Evolutionary conservation across 2,113 vertebrate species (phyloP).

Genomic region (Spizaetus ornatus): DNA sequence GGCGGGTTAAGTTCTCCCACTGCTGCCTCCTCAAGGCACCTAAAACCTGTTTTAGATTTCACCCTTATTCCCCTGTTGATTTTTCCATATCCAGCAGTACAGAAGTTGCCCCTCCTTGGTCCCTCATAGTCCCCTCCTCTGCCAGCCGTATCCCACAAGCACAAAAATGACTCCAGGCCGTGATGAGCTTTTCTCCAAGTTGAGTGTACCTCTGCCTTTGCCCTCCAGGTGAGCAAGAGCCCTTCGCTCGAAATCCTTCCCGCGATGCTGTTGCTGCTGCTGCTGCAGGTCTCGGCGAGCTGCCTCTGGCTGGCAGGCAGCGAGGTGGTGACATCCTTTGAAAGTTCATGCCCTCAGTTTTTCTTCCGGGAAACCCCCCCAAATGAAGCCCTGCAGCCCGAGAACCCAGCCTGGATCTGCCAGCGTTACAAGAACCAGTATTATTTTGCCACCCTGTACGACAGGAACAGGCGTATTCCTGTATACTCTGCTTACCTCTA

Average conservation of each 20-base stretch:
- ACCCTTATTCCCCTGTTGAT: background rate
- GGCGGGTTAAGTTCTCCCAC: background rate
- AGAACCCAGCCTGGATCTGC: constrained; percentile 6
- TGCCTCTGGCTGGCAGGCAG: background rate
- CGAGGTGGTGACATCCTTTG: background rate
- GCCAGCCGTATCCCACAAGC: background rate
- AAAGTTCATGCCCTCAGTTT: background rate
- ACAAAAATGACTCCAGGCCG: background rate
- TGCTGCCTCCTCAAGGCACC: background rate
- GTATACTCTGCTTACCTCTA: constrained; percentile 49
- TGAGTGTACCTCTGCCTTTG: background rate
- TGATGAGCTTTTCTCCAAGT: background rate
- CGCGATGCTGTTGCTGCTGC: background rate
- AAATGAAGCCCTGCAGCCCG: background rate
- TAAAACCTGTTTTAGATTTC: background rate
- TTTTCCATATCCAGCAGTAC: background rate
- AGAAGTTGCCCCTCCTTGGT: background rate
- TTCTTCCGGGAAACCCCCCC: background rate
- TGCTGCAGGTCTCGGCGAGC: background rate
- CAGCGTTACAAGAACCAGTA: background rate
- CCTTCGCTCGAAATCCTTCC: background rate
- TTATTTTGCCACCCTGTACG: constrained; percentile 19
- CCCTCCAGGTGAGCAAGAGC: background rate
- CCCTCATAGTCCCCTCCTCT: background rate
- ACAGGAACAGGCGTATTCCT: background rate